Evolutionary conservation across 2,113 vertebrate species (phyloP).

Genomic region (Dicaeum eximium): DNA sequence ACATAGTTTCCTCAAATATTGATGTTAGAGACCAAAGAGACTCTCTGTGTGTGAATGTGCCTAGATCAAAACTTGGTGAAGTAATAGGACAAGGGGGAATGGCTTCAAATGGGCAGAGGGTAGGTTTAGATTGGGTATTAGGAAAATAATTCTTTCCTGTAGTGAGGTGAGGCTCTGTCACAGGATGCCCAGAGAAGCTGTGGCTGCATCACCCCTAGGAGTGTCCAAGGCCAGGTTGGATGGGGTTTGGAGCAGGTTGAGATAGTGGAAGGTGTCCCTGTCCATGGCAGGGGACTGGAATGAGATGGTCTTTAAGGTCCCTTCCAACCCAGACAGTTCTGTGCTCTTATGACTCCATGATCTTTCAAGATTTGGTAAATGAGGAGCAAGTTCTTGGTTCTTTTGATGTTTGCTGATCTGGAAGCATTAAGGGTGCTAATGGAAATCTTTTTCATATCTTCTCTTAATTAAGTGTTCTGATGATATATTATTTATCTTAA

Average conservation of each 20-base stretch:
- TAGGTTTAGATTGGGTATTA: background rate
- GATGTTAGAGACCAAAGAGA: fast-evolving
- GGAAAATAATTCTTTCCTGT: background rate
- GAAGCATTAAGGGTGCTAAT: background rate
- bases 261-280: background rate
- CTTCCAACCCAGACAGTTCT: background rate
- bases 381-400: background rate
- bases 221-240: background rate
- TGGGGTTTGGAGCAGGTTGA: background rate
- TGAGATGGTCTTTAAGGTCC: fast-evolving
- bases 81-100: background rate
- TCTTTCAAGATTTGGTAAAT: background rate
- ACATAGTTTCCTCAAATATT: fast-evolving
- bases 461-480: background rate
- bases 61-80: background rate
- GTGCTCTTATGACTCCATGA: background rate
- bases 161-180: background rate
- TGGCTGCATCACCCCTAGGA: background rate
- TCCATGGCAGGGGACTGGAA: background rate
- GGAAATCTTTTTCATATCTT: background rate
- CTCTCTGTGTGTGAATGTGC: too few species aligned
- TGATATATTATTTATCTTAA: background rate
- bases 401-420: background rate
- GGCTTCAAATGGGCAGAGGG: background rate
- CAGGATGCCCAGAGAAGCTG: background rate